Evolutionary conservation across 2,797 vertebrate genomes (phyloP).

Genomic region (Sebastes cheni): DNA sequence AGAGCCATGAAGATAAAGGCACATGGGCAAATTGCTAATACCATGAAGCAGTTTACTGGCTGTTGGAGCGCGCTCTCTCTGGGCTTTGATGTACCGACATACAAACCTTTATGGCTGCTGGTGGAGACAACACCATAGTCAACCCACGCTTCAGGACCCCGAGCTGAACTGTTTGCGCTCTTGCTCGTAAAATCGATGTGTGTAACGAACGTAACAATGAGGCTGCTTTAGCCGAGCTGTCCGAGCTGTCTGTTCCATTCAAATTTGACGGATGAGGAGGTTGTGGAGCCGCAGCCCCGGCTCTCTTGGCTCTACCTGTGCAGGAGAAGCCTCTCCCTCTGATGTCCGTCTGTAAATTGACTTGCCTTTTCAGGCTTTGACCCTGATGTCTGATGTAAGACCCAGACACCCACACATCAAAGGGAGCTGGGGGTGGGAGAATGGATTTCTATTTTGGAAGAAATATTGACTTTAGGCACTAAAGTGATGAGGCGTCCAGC

Average conservation of each 20-base stretch:
- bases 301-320: constrained; percentile 69
- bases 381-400: constrained; percentile 86
- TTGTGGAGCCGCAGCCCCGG: constrained; percentile 34
- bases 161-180: constrained; percentile 58
- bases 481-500: constrained; percentile 77
- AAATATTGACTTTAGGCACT: constrained; percentile 82
- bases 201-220: constrained; percentile 67
- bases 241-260: constrained; percentile 72
- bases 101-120: constrained; percentile 86
- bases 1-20: constrained; percentile 74
- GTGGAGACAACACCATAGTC: constrained; percentile 82
- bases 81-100: constrained; percentile 89
- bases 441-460: constrained; percentile 83
- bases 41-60: constrained; percentile 84
- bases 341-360: constrained; percentile 83
- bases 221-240: constrained; percentile 60
- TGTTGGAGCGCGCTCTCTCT: constrained; percentile 84
- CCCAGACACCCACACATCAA: constrained; percentile 86
- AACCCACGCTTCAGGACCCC: constrained; percentile 33
- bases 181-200: constrained; percentile 68
- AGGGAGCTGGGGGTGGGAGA: constrained; percentile 71
- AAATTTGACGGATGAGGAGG: constrained; percentile 71
- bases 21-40: constrained; percentile 72
- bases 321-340: constrained; percentile 71
- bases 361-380: constrained; percentile 84